A percentile compares a stretch with the other conserved stretches of the same genome.
Conservation (phyloP, 2,113 vertebrate species). For the Scortum barcoo region DNA sequence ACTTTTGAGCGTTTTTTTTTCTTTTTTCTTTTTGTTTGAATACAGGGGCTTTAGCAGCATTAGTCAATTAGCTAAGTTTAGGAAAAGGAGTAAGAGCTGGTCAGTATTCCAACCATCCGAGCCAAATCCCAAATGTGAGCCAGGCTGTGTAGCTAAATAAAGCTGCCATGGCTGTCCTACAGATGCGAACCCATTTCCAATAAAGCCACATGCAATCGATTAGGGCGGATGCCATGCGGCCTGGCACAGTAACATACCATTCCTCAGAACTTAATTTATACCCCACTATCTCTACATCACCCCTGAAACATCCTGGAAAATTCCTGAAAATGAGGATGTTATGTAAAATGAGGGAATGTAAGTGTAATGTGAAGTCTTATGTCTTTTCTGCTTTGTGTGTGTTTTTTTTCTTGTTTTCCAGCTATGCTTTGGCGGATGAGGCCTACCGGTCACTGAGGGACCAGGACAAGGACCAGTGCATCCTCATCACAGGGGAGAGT, state of each 20-base stretch:
- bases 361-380: background rate
- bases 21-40: conserved; percentile 7
- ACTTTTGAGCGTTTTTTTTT: background rate
- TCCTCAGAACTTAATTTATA: conserved; percentile 18
- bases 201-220: conserved; percentile 66
- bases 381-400: too few species aligned
- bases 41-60: background rate
- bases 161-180: conserved; percentile 38
- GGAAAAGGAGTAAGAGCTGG: conserved; percentile 22
- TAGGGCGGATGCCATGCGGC: conserved; percentile 34
- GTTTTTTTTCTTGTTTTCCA: conserved; percentile 77
- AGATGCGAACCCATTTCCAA: conserved; percentile 63
- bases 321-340: background rate
- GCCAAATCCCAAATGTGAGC: conserved; percentile 39
- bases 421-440: conserved; percentile 96
- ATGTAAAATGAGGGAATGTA: background rate
- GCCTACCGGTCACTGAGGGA: conserved; percentile 97
- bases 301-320: conserved; percentile 5
- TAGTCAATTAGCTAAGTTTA: conserved; percentile 4
- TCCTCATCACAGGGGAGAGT: conserved; percentile 98
- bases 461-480: conserved; percentile 99
- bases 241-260: conserved; percentile 4
- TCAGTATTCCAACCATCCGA: conserved; percentile 26
- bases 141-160: conserved; percentile 51
- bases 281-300: background rate